phyloP scores from a whole-genome alignment of 2,113 vertebrate genomes.

The Rhynchopsitta pachyrhyncha region DNA sequence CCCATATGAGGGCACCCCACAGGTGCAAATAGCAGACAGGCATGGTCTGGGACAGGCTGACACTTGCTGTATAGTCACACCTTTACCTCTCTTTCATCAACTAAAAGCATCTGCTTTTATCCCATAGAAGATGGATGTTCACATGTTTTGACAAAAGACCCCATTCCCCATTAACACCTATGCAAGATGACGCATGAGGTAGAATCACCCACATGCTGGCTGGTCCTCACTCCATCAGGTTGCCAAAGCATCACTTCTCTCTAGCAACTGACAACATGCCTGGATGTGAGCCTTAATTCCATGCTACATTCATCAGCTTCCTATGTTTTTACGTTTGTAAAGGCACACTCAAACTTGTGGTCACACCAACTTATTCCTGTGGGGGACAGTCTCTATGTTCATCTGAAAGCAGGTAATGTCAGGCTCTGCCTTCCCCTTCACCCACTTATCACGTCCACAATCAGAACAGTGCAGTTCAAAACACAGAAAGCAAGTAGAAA shows the following conservation, averaged over 20 bases:
- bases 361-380: accelerated
- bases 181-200: background rate
- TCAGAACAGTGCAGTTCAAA: background rate
- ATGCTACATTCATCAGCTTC: background rate
- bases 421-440: background rate
- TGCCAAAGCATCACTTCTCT: background rate
- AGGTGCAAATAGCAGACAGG: accelerated
- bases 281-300: accelerated
- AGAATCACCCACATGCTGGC: accelerated
- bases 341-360: background rate
- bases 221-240: accelerated
- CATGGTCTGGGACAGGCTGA: background rate
- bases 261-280: accelerated
- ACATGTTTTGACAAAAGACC: background rate
- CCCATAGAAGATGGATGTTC: background rate
- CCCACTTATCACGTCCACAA: background rate
- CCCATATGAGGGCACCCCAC: accelerated
- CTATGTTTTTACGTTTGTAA: background rate
- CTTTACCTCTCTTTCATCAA: background rate
- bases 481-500: background rate
- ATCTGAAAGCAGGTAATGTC: background rate
- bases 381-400: background rate
- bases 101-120: background rate
- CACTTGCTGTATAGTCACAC: background rate
- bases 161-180: background rate